These are phyloP conservation scores for Adrianichthys oophorus DNA, from an alignment of 2,797 vertebrate genomes.

Conservation along the genomic window DNA sequence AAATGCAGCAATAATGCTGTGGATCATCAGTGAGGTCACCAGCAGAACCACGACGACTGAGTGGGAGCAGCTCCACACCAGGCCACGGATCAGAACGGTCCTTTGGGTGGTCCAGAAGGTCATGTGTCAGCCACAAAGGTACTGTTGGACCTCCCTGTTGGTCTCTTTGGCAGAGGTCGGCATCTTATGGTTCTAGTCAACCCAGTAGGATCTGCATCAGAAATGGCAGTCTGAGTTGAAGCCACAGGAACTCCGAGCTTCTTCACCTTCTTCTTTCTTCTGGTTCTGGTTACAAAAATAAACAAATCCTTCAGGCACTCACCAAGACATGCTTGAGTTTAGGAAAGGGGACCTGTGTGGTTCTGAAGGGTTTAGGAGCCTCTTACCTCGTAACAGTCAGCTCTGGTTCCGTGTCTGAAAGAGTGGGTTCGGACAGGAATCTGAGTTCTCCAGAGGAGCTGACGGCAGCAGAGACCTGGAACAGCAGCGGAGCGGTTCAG, in stretches of 20 bases:
- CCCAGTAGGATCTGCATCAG: constrained; percentile 48
- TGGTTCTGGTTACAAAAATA: constrained; percentile 49
- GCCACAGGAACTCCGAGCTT: constrained; percentile 51
- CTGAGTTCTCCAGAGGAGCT: constrained; percentile 81
- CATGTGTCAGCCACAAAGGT: constrained; percentile 75
- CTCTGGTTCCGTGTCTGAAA: constrained; percentile 79
- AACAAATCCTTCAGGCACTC: no score
- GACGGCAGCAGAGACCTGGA: constrained; percentile 81
- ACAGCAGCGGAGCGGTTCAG: constrained; percentile 1
- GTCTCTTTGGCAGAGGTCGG: constrained; percentile 73
- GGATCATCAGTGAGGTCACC: no score
- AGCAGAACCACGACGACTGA: no score
- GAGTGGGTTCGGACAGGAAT: constrained; percentile 74
- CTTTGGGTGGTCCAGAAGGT: constrained; percentile 21
- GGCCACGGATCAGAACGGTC: neutral
- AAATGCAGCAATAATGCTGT: no score
- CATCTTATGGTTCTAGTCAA: constrained; percentile 53
- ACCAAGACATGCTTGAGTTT: no score
- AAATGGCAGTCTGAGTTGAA: constrained; percentile 38
- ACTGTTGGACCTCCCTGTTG: constrained; percentile 68
- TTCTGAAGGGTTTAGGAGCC: constrained; percentile 1
- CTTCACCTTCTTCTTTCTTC: constrained; percentile 81
- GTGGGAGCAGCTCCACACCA: no score
- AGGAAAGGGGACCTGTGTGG: neutral
- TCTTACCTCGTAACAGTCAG: constrained; percentile 79